Evolutionary conservation across 2,113 vertebrate genomes (phyloP), one percentile per base, ranked within the genome.

Genomic region (Psettodes erumei): DNA sequence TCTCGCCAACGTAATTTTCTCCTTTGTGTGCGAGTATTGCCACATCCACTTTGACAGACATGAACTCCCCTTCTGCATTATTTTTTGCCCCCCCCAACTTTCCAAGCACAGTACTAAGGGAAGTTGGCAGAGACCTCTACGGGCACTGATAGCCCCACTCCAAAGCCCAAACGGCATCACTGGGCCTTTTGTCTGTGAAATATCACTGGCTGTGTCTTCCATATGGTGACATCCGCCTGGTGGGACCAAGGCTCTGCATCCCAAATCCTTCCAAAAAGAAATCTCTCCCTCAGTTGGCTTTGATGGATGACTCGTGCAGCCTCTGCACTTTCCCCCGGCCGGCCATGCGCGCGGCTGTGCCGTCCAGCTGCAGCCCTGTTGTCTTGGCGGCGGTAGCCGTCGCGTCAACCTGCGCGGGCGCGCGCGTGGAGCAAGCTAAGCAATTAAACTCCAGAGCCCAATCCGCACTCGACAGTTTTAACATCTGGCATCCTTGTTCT

Each of bases 241-340:
- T 85, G 79, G 70, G 82, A 83, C 56, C 40, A 38, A 74, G 82
- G 80, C 53, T 68, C 66, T 74, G 48, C 48, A 75, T 83, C 64
- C 76, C 47, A 33, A 28, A 23, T 15, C 71, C 65, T 74, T 84
- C 82, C 78, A 53, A 53, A 53, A 78, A 78, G 78, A 73, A 76
- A 53, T 61, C 35, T 77, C 80, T 63, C 56, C 61, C 81, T 81
- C 61, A 80, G 40, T 84, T 86, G 73, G 81, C 79, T 86, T 85
- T 91, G 91, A 91, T 89, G 79, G 88, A 92, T 91, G 85, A 66
- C 82, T 89, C 40, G 60, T 89, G 87, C 87, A 85, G 81, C 55
- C 64, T 3, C 80, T 84, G 90, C 89, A 86, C 74, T 87, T 88
- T 88, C 87, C 55, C 48, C 70, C 30, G 55, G 53, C 66, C 42